phyloP scores from a whole-genome alignment of 35 echinoderm and acorn worm genomes.

The Lytechinus pictus region DNA sequence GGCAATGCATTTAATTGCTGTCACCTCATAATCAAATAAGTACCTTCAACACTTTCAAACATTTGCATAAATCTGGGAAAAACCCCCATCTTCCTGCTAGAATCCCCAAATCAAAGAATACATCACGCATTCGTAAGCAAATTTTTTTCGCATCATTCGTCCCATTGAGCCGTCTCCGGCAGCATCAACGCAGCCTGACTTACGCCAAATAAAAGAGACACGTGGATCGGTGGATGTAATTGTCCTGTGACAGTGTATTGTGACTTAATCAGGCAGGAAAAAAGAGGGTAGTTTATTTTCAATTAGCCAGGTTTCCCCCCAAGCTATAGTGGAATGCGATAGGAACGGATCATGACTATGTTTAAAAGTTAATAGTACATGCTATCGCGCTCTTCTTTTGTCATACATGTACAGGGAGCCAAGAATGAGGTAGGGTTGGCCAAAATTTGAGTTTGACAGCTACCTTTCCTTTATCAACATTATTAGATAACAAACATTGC shows the following conservation, averaged over 20 bases:
- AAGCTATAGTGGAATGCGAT: neutral
- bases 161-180: neutral
- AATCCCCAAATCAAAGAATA: neutral
- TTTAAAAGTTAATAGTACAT: neutral
- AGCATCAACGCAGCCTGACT: neutral
- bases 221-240: neutral
- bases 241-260: neutral
- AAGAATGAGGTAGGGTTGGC: neutral
- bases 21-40: neutral
- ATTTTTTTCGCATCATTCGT: neutral
- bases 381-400: neutral
- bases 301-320: neutral
- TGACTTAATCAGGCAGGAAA: neutral
- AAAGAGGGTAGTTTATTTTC: conserved; percentile 12
- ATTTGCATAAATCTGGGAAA: neutral
- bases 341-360: neutral
- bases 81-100: neutral
- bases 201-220: neutral
- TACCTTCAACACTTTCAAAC: neutral
- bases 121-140: neutral
- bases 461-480: too few relatives aligned
- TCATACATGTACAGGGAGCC: neutral
- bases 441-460: neutral
- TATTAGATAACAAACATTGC: too few relatives aligned
- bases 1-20: too few relatives aligned